Evolutionary conservation across 2,797 vertebrate genomes (phyloP), one percentile per base, ranked within the genome.

Genomic region (Orestias chungarensis): DNA sequence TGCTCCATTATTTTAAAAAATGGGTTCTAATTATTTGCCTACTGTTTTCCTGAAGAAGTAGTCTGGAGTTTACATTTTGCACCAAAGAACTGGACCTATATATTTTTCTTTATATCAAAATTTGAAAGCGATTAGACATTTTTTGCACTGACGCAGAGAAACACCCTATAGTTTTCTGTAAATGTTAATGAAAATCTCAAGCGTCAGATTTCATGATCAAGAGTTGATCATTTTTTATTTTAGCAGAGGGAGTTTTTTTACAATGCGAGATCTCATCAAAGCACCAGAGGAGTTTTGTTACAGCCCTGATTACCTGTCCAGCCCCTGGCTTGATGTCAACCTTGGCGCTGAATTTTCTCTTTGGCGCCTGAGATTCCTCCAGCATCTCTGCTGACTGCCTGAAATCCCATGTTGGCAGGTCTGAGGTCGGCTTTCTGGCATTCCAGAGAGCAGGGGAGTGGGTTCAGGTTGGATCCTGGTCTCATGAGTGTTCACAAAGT

Each of bases 331-430:
- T 40, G 42, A 31, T 23, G 3, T 50, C 64, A 62, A 40, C 31
- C 67, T 54, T n/a, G 23, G 64, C 43, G 18, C 6, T 64, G 46
- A 31, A 35, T 46, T 65, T 54, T 25, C 68, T 64, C 68, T 33
- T 17, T 4, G 20, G 66, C 68, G 67, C 35, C 57, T 54, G 62
- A 72, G 71, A 76, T 80, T 79, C 76, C 78, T 68, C 49, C 76
- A 73, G 69, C 69, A 86, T 82, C 79, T 82, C 77, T 70, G 33
- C 55, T 69, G 52, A 77, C 65, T 77, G 76, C 78, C 76, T 27
- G 44, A 86, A 86, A 80, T 84, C 79, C 73, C 42, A 81, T 66
- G 62, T 74, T 89, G 83, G 82, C 81, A 82, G 76, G 80, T 83
- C 61, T 66, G 64, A 49, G 43, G 73, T 49, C 73, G 73, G 78